A percentile compares a stretch with the other conserved stretches of the same genome.
Evolutionary conservation across 2,113 vertebrate species (phyloP).

Genomic region (Vanacampus margaritifer): DNA sequence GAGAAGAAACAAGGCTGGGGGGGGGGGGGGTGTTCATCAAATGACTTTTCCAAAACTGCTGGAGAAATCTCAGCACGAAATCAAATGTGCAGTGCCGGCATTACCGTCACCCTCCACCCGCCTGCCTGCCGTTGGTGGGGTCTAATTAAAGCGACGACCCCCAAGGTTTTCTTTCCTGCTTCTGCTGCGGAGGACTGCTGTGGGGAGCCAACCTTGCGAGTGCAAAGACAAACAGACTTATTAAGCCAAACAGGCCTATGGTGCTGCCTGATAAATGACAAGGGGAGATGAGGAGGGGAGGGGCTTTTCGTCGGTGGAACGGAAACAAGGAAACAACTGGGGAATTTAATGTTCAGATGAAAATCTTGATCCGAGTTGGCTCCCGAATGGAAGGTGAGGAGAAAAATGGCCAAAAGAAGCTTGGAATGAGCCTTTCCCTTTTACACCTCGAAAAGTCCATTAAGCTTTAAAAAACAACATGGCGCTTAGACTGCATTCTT

Average conservation of each 20-base stretch:
- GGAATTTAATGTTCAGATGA: constrained; percentile 61
- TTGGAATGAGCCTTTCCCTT: background rate
- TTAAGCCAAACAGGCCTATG: constrained; percentile 59
- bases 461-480: background rate
- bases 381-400: constrained; percentile 41
- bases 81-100: constrained; percentile 39
- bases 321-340: constrained; percentile 44
- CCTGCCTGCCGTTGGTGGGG: constrained; percentile 38
- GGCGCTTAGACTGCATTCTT: background rate
- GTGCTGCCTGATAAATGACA: constrained; percentile 54
- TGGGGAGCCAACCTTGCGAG: constrained; percentile 30
- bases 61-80: constrained; percentile 42
- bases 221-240: constrained; percentile 61
- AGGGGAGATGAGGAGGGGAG: constrained; percentile 13
- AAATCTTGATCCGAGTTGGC: constrained; percentile 38
- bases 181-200: constrained; percentile 31
- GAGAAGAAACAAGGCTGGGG: constrained; percentile 3
- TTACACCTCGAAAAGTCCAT: constrained; percentile 9
- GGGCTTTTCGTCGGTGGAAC: constrained; percentile 20
- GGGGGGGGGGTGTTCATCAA: constrained; percentile 1
- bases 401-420: background rate
- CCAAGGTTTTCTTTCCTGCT: constrained; percentile 45
- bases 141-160: constrained; percentile 63
- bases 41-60: constrained; percentile 17
- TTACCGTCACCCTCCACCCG: constrained; percentile 21